Conservation (phyloP, 2,797 vertebrate genomes). For the Argyrosomus regius region DNA sequence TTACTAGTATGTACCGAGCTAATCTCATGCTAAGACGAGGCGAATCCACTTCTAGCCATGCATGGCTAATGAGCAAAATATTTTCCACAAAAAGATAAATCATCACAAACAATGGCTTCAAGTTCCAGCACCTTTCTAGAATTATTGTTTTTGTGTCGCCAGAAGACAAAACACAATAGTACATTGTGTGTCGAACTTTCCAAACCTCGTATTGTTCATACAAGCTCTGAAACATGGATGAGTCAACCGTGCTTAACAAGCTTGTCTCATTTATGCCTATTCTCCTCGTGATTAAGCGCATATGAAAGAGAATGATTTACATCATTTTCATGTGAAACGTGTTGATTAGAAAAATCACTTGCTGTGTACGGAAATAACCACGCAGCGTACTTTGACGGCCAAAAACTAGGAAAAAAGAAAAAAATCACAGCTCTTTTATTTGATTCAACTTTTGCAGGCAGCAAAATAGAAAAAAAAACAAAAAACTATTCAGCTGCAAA, state of each 20-base stretch:
- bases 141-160: conserved; percentile 22
- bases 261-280: conserved; percentile 33
- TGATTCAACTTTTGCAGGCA: conserved; percentile 13
- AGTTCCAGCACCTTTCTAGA: background rate
- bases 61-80: conserved; percentile 36
- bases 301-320: conserved; percentile 49
- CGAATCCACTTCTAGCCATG: background rate
- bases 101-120: conserved; percentile 11
- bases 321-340: conserved; percentile 50
- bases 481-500: conserved; percentile 31
- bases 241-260: conserved; percentile 27
- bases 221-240: background rate
- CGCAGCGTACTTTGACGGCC: conserved; percentile 6
- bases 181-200: conserved; percentile 3
- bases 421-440: conserved; percentile 38
- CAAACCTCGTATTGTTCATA: background rate
- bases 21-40: conserved; percentile 18
- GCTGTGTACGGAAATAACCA: conserved; percentile 7
- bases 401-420: conserved; percentile 41
- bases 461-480: background rate
- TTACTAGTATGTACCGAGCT: conserved; percentile 29
- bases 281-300: conserved; percentile 29
- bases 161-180: conserved; percentile 1
- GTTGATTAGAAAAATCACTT: conserved; percentile 51
- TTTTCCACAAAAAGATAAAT: conserved; percentile 17